Conservation (phyloP, 1,140 invertebrate genomes). For the Brachionus asplanchnoidis region DNA sequence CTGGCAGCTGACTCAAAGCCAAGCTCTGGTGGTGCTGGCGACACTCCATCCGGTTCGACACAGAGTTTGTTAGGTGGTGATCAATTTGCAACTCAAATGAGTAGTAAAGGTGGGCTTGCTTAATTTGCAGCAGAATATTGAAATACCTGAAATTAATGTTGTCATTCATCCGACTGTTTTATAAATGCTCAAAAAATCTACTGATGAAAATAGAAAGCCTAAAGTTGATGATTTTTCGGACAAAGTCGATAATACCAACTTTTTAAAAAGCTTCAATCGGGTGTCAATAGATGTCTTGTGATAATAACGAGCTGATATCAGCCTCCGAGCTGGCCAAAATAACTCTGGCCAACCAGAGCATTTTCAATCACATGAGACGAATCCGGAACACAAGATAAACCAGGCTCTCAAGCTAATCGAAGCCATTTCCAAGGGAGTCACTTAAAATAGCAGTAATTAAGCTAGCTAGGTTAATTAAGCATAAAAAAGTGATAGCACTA, state of each 20-base stretch:
- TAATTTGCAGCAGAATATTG: slow-evolving; percentile 99
- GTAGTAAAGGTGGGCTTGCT: slow-evolving; percentile 96
- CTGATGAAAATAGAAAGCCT: too few relatives aligned
- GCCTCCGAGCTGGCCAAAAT: slow-evolving; percentile 93
- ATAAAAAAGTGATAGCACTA: too few relatives aligned
- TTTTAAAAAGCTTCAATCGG: slow-evolving; percentile 92
- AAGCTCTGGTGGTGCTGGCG: background rate
- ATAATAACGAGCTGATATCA: slow-evolving; percentile 93
- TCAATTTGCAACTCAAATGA: slow-evolving; percentile 62
- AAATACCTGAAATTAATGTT: slow-evolving; percentile 95
- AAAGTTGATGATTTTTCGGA: slow-evolving; percentile 83
- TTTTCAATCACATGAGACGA: slow-evolving; percentile 88
- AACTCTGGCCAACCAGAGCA: slow-evolving; percentile 73
- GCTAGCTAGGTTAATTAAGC: too few relatives aligned
- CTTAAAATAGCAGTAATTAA: too few relatives aligned
- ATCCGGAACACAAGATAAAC: too few relatives aligned
- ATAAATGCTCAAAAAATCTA: slow-evolving; percentile 80
- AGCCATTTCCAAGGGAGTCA: too few relatives aligned
- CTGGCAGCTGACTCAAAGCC: slow-evolving; percentile 71
- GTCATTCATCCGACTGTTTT: slow-evolving; percentile 81
- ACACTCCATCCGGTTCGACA: background rate
- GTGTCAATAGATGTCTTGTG: slow-evolving; percentile 96
- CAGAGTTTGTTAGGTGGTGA: slow-evolving; percentile 2
- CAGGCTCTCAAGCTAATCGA: too few relatives aligned
- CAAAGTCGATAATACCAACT: slow-evolving; percentile 80